Conservation (phyloP, 2,113 vertebrate genomes). For the Garra rufa region DNA sequence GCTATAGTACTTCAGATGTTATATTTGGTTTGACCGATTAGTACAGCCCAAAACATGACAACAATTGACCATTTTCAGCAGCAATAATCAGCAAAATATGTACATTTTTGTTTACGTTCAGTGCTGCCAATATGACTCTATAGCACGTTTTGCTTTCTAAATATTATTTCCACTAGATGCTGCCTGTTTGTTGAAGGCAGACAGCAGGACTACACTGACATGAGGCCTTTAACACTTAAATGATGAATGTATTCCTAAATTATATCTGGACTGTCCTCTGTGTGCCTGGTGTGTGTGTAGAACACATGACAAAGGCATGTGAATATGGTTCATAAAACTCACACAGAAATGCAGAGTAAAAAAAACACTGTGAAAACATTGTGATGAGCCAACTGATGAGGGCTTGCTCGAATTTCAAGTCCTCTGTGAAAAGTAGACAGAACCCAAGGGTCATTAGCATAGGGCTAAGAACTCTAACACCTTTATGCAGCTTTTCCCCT, state of each 20-base stretch:
- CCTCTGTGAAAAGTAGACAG: conserved; percentile 73
- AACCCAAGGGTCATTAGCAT: conserved; percentile 67
- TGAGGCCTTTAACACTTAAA: conserved; percentile 6
- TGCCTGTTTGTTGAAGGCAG: neutral
- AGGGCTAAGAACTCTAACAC: conserved; percentile 60
- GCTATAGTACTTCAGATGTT: too few relatives aligned
- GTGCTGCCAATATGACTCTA: too few relatives aligned
- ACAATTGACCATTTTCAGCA: too few relatives aligned
- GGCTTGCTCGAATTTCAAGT: conserved; percentile 35
- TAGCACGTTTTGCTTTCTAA: neutral
- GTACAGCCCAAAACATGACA: too few relatives aligned
- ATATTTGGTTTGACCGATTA: too few relatives aligned
- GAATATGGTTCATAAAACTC: neutral
- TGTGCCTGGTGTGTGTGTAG: neutral
- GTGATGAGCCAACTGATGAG: neutral
- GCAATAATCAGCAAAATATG: too few relatives aligned
- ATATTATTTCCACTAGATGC: neutral
- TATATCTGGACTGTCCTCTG: neutral
- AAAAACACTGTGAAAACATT: conserved; percentile 4
- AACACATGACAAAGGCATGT: neutral
- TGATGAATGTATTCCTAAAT: neutral
- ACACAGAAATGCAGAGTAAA: conserved; percentile 13
- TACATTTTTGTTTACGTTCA: too few relatives aligned
- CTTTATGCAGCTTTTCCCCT: conserved; percentile 50
- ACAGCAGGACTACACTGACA: conserved; percentile 10